A percentile compares a stretch with the other conserved stretches of the same genome.
Conservation (phyloP, 2,113 vertebrate species). For the Zonotrichia leucophrys region DNA sequence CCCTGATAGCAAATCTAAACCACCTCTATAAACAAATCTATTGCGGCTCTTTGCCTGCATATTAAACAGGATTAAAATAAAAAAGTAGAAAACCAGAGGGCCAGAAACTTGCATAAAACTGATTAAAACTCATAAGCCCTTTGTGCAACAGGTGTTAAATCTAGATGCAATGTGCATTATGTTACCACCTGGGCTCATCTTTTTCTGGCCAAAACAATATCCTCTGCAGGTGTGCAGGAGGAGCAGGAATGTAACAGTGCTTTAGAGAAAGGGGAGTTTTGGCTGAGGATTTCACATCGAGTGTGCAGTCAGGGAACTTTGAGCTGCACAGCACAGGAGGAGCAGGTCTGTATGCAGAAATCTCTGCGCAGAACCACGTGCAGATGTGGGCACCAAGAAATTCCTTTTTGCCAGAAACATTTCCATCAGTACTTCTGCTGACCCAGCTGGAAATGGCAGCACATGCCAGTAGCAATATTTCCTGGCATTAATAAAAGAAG, state of each 20-base stretch:
- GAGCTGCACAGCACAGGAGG: neutral
- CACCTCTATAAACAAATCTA: neutral
- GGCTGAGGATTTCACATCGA: neutral
- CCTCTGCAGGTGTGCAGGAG: constrained; percentile 35
- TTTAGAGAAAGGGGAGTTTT: neutral
- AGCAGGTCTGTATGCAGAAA: neutral
- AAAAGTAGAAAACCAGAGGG: neutral
- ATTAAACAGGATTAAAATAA: neutral
- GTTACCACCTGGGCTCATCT: constrained; percentile 30
- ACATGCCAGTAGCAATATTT: neutral
- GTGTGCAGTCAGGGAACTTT: neutral
- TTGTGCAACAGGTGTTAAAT: constrained; percentile 5
- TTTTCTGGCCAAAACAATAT: constrained; percentile 40
- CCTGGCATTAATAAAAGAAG: constrained; percentile 21
- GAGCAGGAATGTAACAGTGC: neutral
- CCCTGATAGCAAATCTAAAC: neutral
- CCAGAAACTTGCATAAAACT: constrained; percentile 1
- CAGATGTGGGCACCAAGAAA: neutral
- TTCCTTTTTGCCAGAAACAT: neutral
- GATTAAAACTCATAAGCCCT: neutral
- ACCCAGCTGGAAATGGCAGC: neutral
- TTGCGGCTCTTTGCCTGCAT: neutral
- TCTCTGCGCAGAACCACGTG: neutral
- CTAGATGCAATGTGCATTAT: neutral
- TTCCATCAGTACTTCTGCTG: neutral